Base-by-base conservation (phyloP, 1,140 invertebrate genomes). In the Gonioctena quinquepunctata region DNA sequence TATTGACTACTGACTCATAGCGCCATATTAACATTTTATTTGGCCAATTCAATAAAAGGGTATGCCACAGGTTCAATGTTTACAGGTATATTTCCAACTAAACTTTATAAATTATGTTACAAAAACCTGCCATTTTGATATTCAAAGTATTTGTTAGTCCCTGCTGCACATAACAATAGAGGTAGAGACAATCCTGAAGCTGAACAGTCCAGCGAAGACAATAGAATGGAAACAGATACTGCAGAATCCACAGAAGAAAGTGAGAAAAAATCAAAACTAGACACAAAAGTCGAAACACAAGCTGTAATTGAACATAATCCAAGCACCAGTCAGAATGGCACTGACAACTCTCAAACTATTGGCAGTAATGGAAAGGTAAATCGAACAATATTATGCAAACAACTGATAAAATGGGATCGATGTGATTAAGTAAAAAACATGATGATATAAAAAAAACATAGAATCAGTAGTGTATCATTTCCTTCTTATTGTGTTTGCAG, bases 221-320 rank as follows among this genome's bases (percentile, higher is more conserved):
- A 67, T 25, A 57, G 56, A 50, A 60, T 59, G 56, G 66, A 59
- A 57, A 67, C 28, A 2, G 66, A 67, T 33, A 59, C 52, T 19
- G 28, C 28, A 4, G 66, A 67, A 48, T 59, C 66, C 16, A 59
- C 26, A 4, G 56, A 67, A 21, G 66, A 60, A 18, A 54, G 64
- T 57, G 23, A 67, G 11, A 67, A 48, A 25, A 67, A 67, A 33
- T 19, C 52, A 23, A 28, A 18, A 19, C 18, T 2, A 21, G 33
- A 57, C 3, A 56, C 66, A n/a, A 8, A 59, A 49, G 50, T 67
- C 6, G 28, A 42, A 59, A 60, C 56, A 11, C 52, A 48, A 59
- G 66, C 63, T 27, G 63, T 66, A n/a, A 66, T 66, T 8, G 63
- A 66, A 27, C 63, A 66, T 13, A 54, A 26, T 26, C 63, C 63